phyloP scores from a whole-genome alignment of 2,113 vertebrate genomes.

The Pterocles orientalis region DNA sequence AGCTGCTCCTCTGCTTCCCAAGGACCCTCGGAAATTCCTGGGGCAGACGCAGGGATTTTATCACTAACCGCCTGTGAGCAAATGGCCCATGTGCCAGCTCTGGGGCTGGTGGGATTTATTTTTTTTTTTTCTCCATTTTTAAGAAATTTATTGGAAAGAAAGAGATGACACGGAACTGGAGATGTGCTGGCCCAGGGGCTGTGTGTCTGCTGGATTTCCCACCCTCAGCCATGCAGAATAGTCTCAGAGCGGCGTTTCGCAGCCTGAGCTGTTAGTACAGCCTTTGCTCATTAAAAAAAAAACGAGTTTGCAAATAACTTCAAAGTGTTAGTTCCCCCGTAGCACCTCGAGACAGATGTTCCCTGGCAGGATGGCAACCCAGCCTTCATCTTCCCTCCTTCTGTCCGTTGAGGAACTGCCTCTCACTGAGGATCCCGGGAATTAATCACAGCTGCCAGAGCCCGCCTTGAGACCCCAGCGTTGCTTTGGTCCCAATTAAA shows the following conservation, averaged over 20 bases:
- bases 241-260: background rate
- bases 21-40: background rate
- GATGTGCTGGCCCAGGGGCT: background rate
- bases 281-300: background rate
- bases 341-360: background rate
- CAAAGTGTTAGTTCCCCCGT: accelerated
- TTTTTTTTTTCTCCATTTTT: accelerated
- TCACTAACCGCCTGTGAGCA: accelerated
- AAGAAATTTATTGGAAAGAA: background rate
- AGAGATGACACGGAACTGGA: accelerated
- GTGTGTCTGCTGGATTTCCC: background rate
- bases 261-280: background rate
- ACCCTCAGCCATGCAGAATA: accelerated
- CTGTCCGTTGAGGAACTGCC: background rate
- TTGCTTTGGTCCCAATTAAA: background rate
- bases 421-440: background rate
- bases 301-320: background rate
- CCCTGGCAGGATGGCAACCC: background rate
- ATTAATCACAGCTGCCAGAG: background rate
- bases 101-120: background rate
- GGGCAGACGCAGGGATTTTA: background rate
- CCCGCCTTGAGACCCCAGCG: accelerated
- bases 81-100: background rate
- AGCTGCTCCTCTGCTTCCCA: background rate
- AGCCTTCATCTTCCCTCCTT: background rate